A percentile compares a stretch with the other conserved stretches of the same genome.
These are phyloP conservation scores for Gasterosteus nipponicus DNA, from an alignment of 2,113 vertebrate species.

Conservation along the genomic window DNA sequence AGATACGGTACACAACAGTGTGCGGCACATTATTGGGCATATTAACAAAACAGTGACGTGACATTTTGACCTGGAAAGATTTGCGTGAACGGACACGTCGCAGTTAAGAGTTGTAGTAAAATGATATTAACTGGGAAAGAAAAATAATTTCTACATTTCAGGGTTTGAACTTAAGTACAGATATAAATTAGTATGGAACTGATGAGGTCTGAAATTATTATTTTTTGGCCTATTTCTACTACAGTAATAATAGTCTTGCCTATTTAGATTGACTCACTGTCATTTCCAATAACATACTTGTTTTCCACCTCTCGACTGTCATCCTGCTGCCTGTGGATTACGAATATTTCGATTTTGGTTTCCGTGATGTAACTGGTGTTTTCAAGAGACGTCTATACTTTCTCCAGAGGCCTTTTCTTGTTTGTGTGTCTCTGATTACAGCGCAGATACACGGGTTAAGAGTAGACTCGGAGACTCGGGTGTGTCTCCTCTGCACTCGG, in stretches of 20 bases:
- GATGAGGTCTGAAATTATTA: background rate
- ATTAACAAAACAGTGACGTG: background rate
- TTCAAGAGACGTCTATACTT: constrained; percentile 46
- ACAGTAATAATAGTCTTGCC: background rate
- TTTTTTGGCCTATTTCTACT: background rate
- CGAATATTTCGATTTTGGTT: constrained; percentile 52
- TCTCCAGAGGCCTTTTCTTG: constrained; percentile 56
- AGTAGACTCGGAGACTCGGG: constrained; percentile 56
- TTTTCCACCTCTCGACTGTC: constrained; percentile 1
- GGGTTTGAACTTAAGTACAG: background rate
- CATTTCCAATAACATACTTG: background rate
- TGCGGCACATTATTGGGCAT: background rate
- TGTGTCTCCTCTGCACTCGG: constrained; percentile 61
- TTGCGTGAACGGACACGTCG: background rate
- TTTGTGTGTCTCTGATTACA: constrained; percentile 71
- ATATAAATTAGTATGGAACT: background rate
- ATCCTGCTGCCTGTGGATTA: constrained; percentile 20
- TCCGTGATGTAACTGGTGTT: constrained; percentile 47
- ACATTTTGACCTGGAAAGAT: constrained; percentile 1
- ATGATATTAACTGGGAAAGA: background rate
- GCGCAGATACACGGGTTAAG: constrained; percentile 56
- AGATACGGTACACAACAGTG: background rate
- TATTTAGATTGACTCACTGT: background rate
- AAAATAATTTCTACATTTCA: background rate
- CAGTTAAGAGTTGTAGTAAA: background rate